A percentile compares a stretch with the other conserved stretches of the same genome.
These are phyloP conservation scores for Lasioglossum leucozonium DNA, from an alignment of 2,888 invertebrate species.

Conservation along the genomic window DNA sequence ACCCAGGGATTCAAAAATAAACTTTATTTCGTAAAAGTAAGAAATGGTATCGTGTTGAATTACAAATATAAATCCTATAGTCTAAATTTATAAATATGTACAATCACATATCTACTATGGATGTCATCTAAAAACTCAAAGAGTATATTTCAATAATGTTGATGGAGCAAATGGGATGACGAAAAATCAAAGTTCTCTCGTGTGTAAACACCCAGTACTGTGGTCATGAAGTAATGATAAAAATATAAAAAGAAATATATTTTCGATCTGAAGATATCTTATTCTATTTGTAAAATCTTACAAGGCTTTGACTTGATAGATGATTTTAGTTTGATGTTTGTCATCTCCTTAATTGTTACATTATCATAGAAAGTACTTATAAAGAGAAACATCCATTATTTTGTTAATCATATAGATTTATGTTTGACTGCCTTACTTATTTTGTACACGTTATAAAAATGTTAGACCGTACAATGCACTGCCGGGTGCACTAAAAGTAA, in stretches of 20 bases:
- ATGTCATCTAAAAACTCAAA: constrained; percentile 74
- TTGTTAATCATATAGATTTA: constrained; percentile 50
- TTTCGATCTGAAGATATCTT: constrained; percentile 30
- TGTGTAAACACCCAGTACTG: constrained; percentile 39
- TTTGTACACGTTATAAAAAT: constrained; percentile 60
- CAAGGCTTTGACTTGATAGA: constrained; percentile 43
- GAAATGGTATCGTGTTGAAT: constrained; percentile 81
- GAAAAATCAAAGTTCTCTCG: constrained; percentile 31
- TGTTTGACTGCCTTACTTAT: constrained; percentile 32
- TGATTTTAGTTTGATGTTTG: constrained; percentile 46
- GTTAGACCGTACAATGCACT: constrained; percentile 51
- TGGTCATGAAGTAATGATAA: constrained; percentile 23
- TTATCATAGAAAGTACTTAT: constrained; percentile 61
- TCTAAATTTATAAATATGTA: constrained; percentile 83
- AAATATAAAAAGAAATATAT: constrained; percentile 23
- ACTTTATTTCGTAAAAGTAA: constrained; percentile 82
- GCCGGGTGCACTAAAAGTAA: constrained; percentile 12
- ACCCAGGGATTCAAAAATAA: constrained; percentile 80
- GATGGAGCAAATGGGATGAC: constrained; percentile 78
- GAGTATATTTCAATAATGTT: constrained; percentile 71
- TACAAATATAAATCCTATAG: constrained; percentile 82
- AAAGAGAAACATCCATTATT: constrained; percentile 54
- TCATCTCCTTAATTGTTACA: constrained; percentile 37
- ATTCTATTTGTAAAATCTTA: constrained; percentile 52
- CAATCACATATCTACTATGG: constrained; percentile 79